These are phyloP conservation scores for Poeciliopsis gracilis DNA, from an alignment of 2,797 vertebrate genomes.

Conservation along the genomic window DNA sequence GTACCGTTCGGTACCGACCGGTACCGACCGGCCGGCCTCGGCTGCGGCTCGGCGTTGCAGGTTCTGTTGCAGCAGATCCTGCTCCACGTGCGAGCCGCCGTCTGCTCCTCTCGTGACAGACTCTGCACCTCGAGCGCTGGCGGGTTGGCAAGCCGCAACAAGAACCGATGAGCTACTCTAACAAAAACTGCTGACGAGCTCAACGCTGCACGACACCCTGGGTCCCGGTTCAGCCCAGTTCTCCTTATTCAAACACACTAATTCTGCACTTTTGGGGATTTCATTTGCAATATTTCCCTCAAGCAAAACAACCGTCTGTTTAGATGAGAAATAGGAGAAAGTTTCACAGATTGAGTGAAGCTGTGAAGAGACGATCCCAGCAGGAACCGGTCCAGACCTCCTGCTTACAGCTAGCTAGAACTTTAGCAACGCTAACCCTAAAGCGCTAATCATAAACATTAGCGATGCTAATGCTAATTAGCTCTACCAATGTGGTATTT, in stretches of 20 bases:
- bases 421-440: no score
- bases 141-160: constrained; percentile 66
- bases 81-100: constrained; percentile 40
- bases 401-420: background rate
- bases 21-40: constrained; percentile 4
- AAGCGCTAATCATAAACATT: no score
- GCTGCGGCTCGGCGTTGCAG: constrained; percentile 20
- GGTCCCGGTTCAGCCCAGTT: background rate
- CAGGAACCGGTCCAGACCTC: background rate
- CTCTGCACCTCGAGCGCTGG: constrained; percentile 58
- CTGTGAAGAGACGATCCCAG: background rate
- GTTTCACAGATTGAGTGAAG: background rate
- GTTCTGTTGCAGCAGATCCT: constrained; percentile 47
- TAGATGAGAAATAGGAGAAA: background rate
- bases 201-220: background rate
- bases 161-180: constrained; percentile 68
- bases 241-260: background rate
- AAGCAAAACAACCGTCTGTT: background rate
- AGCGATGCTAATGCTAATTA: background rate
- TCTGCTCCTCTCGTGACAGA: constrained; percentile 62
- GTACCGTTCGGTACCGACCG: background rate
- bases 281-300: background rate
- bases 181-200: constrained; percentile 74
- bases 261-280: background rate
- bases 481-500: background rate